Base-by-base conservation (phyloP, 2,797 vertebrate genomes). In the Notolabrus celidotus region DNA sequence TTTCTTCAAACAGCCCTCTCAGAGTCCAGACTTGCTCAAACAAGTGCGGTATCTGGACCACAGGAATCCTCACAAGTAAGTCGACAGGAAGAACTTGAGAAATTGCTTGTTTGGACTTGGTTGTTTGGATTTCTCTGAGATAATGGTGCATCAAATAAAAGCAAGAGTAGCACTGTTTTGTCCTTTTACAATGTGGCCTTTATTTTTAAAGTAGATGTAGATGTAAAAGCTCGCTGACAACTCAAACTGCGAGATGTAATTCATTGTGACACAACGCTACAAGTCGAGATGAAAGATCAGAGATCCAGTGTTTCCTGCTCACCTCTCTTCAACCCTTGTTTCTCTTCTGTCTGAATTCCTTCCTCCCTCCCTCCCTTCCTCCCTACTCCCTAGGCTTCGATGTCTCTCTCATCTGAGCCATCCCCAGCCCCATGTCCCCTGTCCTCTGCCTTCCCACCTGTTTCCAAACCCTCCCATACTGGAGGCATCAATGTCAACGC, bases 401-500 rank as follows among this genome's bases (percentile, higher is more conserved):
- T 98, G 92, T 96, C 96, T 83, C 88, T 98, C 92, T 96, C 94
- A 74, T 88, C 96, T 90, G 96, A 97, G 92, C 96, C 94, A 93
- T 92, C 95, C 82, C 93, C 96, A 23, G 93, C 93, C 81, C 92
- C 95, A 36, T 96, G 96, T 82, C 94, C 97, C 60, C 94, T 97
- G 94, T 96, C 97, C 79, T 68, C 96, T 93, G 98, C 96, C 80
- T 98, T 97, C 91, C 97, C 97, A 91, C 93, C 96, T 82, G 96
- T 95, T 79, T 96, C 96, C 94, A 98, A 98, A 93, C 94, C 97
- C 79, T 93, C 97, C 86, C 96, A 97, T 85, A 96, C 95, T 92
- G 97, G 96, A n/a, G 97, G 98, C 87, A 99, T 98, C 93, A 99
- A 99, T 87, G 97, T 99, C 87, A 99, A 99, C 71, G 98, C 98